Evolutionary conservation across 2,888 invertebrate genomes (phyloP), one percentile per base, ranked within the genome.

Genomic region (Escarpia spicata): DNA sequence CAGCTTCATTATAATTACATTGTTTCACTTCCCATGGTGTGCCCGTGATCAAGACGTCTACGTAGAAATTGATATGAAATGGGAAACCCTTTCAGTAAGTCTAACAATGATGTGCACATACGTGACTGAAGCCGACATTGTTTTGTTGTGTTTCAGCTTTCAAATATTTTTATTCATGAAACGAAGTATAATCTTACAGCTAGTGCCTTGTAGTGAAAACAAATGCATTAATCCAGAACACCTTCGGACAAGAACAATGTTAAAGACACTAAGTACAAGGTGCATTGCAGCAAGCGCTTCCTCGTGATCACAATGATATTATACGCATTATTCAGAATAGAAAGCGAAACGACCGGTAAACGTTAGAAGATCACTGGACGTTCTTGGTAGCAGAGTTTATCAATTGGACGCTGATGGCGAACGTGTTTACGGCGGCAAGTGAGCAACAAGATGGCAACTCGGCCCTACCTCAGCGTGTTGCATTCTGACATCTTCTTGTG

Each of bases 401-500:
- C 37, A 37, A 37, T 37, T 37, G 37, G 37, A 37, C 37, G 37
- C 37, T 37, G 37, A 37, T 15, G 52, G 15, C 10, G 9, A 9
- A 12, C 6, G 52, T 52, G 52, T 52, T 52, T 9, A 52, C 52
- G 4, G 52, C 15, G 75, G 75, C 19, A 12, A 91, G n/a, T 44
- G 15, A 44, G n/a, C 43, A 26, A 12, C 91, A 75, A 37, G 43
- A 58, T 31, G 45, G 44, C 37, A 44, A 90, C 0, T 26, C 19
- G 15, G 31, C 15, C 92, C 60, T 90, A 94, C 94, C 94, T 93
- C 43, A 94, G 92, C 26, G 91, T 90, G 60, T 92, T 93, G 92
- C 93, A 94, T 93, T 96, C 96, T 60, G 96, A 95, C 92, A 95
- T 95, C 94, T 96, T 96, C 94, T 95, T 96, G 93, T 96, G 95